phyloP scores from a whole-genome alignment of 1,140 invertebrate genomes.

The Coenobita brevimanus region DNA sequence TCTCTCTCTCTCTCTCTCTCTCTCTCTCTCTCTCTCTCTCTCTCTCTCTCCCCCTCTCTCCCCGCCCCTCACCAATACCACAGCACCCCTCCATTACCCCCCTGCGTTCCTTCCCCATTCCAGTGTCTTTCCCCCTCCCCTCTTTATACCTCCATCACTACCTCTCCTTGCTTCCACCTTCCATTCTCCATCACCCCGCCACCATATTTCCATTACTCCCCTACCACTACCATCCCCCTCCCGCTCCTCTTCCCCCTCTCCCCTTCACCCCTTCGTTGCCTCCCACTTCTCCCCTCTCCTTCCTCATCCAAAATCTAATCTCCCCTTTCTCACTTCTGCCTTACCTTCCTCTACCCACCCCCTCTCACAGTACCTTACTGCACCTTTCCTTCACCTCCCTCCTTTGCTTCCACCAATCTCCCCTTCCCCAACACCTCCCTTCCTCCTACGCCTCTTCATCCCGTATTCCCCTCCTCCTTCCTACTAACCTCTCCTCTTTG shows the following conservation, averaged over 20 bases:
- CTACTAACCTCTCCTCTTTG: too few relatives aligned
- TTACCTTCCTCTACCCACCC: background rate
- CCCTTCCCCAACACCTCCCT: background rate
- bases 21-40: conserved; percentile 1
- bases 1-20: conserved; percentile 8
- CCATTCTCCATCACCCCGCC: too few relatives aligned
- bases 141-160: too few relatives aligned
- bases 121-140: background rate
- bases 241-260: background rate
- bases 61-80: too few relatives aligned
- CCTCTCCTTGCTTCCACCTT: too few relatives aligned
- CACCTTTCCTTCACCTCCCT: background rate
- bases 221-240: background rate
- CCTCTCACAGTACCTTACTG: too few relatives aligned
- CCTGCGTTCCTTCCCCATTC: background rate
- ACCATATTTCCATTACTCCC: background rate
- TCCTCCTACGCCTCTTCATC: background rate
- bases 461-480: background rate
- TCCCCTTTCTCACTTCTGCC: background rate
- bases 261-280: background rate
- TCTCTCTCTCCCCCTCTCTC: conserved; percentile 1
- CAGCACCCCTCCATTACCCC: too few relatives aligned
- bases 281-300: background rate
- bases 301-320: background rate
- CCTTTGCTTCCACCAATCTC: background rate